phyloP scores from a whole-genome alignment of 2,888 invertebrate species.

The Machimus atricapillus region DNA sequence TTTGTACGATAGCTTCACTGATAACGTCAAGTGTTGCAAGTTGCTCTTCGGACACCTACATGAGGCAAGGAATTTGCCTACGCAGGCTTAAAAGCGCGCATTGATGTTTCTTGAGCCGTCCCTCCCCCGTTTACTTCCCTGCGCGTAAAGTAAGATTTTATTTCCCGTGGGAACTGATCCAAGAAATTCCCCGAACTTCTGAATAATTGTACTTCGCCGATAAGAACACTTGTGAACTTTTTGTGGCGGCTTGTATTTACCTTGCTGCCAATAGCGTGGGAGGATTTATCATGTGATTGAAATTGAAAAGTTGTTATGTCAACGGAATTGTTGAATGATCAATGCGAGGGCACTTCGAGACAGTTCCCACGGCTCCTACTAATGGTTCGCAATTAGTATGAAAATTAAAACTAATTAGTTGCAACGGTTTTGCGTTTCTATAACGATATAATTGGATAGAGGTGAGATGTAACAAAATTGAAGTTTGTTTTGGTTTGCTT shows the following conservation, averaged over 20 bases:
- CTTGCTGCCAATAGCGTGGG: neutral
- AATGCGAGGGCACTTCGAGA: neutral
- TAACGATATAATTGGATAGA: too few relatives aligned
- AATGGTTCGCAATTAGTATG: neutral
- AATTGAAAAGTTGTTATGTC: neutral
- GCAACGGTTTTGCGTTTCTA: too few relatives aligned
- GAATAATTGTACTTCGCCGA: neutral
- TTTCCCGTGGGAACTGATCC: neutral
- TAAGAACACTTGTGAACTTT: neutral
- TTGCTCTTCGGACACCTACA: neutral
- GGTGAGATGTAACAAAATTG: too few relatives aligned
- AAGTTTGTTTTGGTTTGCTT: too few relatives aligned
- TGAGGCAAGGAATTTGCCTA: neutral
- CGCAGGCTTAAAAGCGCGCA: neutral
- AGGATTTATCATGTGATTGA: neutral
- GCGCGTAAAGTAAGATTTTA: neutral
- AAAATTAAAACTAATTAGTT: neutral
- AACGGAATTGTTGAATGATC: neutral
- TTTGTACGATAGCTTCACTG: neutral
- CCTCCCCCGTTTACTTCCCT: neutral
- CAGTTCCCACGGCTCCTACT: neutral
- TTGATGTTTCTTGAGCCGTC: neutral
- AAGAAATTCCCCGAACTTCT: neutral
- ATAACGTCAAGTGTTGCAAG: neutral
- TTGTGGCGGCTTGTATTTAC: neutral